These are phyloP conservation scores for Poecilia latipinna DNA, from an alignment of 2,113 vertebrate species.

Conservation along the genomic window DNA sequence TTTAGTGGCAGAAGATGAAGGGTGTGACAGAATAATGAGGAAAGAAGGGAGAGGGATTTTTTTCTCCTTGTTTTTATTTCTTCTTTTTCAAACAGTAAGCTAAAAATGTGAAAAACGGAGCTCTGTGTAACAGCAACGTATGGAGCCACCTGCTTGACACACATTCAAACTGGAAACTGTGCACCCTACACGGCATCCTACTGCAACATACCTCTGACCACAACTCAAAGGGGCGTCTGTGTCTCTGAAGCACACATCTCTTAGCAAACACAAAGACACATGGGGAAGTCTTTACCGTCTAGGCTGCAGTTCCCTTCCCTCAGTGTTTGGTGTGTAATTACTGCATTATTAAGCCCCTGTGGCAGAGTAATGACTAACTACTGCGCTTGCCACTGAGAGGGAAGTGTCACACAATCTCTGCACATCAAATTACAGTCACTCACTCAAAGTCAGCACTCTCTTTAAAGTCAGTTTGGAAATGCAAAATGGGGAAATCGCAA, in stretches of 20 bases:
- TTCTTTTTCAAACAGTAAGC: conserved; percentile 8
- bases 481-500: neutral
- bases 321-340: conserved; percentile 67
- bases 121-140: neutral
- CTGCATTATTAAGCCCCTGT: conserved; percentile 65
- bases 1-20: conserved; percentile 50
- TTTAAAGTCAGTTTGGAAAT: neutral
- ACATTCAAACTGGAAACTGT: conserved; percentile 31
- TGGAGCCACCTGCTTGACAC: conserved; percentile 33
- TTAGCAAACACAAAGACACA: conserved; percentile 51
- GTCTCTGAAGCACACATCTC: conserved; percentile 33
- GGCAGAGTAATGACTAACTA: conserved; percentile 65
- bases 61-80: conserved; percentile 5
- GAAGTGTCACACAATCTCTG: conserved; percentile 56
- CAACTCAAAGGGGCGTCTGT: conserved; percentile 41
- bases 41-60: conserved; percentile 8
- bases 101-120: neutral
- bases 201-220: conserved; percentile 35
- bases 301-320: conserved; percentile 48
- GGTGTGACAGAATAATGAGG: conserved; percentile 45
- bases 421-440: conserved; percentile 9
- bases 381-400: conserved; percentile 25
- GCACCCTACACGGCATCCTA: conserved; percentile 15
- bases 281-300: conserved; percentile 75
- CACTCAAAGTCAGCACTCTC: neutral